phyloP scores from a whole-genome alignment of 2,888 invertebrate genomes.

The Melanargia galathea region DNA sequence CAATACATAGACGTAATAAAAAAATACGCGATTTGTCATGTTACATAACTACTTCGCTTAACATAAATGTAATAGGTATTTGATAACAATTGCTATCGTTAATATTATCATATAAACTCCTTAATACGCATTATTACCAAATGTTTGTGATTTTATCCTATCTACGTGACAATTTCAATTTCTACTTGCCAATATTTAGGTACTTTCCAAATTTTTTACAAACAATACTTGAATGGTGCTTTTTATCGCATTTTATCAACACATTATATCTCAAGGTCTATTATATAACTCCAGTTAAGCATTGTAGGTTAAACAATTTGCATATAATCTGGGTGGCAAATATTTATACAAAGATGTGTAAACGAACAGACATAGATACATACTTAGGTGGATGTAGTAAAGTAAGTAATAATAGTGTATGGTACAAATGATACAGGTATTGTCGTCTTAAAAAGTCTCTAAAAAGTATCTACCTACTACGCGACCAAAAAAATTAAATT shows the following conservation, averaged over 20 bases:
- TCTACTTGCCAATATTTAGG: not conserved
- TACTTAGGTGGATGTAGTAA: not conserved
- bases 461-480: too few relatives aligned
- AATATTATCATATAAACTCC: constrained; percentile 13
- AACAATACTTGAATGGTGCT: constrained; percentile 13
- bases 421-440: too few relatives aligned
- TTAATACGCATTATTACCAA: constrained; percentile 10
- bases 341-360: constrained; percentile 24
- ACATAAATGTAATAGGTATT: not conserved
- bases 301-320: constrained; percentile 31
- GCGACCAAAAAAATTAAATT: too few relatives aligned
- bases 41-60: not conserved
- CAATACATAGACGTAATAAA: not conserved
- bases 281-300: constrained; percentile 20
- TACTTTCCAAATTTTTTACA: constrained; percentile 4
- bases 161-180: constrained; percentile 15
- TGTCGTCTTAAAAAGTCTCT: too few relatives aligned
- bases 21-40: not conserved
- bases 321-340: constrained; percentile 30
- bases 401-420: not conserved
- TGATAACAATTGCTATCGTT: constrained; percentile 20
- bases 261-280: constrained; percentile 29
- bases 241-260: constrained; percentile 6
- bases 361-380: constrained; percentile 1
- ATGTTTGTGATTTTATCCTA: constrained; percentile 21